Evolutionary conservation across 2,888 invertebrate species (phyloP), one percentile per base, ranked within the genome.

Genomic region (Amiota minor): DNA sequence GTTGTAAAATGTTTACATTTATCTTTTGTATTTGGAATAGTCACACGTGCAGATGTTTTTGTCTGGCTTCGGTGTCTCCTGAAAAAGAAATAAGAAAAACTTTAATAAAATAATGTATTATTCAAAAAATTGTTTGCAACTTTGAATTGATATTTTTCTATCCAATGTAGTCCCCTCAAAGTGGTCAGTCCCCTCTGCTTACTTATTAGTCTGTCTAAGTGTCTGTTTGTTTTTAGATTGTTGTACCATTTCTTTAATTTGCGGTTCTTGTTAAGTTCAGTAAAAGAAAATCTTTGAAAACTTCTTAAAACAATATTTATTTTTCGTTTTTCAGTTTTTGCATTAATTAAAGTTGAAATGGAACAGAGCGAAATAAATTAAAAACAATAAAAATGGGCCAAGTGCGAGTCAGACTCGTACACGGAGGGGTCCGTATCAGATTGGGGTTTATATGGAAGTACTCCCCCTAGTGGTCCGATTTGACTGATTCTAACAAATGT

Each of bases 291-390:
- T 3, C 3, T 23, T 23, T 1, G 2, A 23, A 23, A 23, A 1
- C 3, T 23, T 3, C 3, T 23, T 1, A 23, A 23, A 23, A 23
- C 23, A 2, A 23, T 23, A 23, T 23, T 23, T 1, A 23, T 1
- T 23, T 2, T 23, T n/a, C n/a, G n/a, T 23, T 23, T 69, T 46
- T 12, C 23, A 47, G 62, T 72, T 69, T 56, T 45, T 47, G 45
- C 61, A 75, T 73, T 79, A 79, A 80, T 79, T 79, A 79, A 79
- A 79, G 74, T 78, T 76, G 79, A 79, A 79, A 77, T 72, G 73
- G 74, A 76, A 9, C 11, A 45, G 45, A 35, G 14, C 50, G 18
- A 70, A 16, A 55, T 16, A 47, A 49, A 69, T 35, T 8, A 69
- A 53, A 16, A 56, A 14, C 55, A 55, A 18, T 2, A 9, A 55